Evolutionary conservation across 2,888 invertebrate genomes (phyloP), one percentile per base, ranked within the genome.

Genomic region (Xestia sexstrigata): DNA sequence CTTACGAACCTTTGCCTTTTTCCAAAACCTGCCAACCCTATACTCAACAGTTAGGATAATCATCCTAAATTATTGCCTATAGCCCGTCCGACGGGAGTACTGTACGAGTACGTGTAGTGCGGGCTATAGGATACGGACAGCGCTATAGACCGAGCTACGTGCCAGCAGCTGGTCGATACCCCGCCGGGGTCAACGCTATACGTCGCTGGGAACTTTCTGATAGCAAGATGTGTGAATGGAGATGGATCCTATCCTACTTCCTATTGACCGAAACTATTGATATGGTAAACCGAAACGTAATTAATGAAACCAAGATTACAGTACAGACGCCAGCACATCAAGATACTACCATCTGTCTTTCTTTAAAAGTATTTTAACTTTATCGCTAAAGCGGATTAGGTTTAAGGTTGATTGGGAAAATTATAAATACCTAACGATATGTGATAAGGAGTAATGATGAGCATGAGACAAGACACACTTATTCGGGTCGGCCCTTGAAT

Each of bases 1-100:
- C 8, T 23, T 23, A 52, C 23, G 0, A 8, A 52, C 23, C 3
- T 7, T n/a, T n/a, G 2, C 15, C n/a, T 8, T 65, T 52, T 55
- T 15, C 13, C 23, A 20, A 60, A 39, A 49, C 8, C 35, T 65
- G 69, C 4, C 78, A 84, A 3, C 88, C 88, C 84, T 89, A 76
- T 0, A 2, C 7, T 23, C 30, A 76, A 85, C 86, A 85, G 87
- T 87, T 88, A 88, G 74, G 69, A 83, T 88, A 86, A 89, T 86
- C 84, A 69, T 76, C 66, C 77, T 87, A 87, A 89, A 89, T 88
- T 76, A 88, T 86, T 78, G 84, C 66, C 76, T 82, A 60, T 60
- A 74, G 76, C 47, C 70, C 42, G 45, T 70, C 55, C 35, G 78
- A 60, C 70, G 60, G 70, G 78, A 68, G 82, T 85, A 72, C 76